These are phyloP conservation scores for Dexiosoma caninum DNA, from an alignment of 2,888 invertebrate species.

Conservation along the genomic window DNA sequence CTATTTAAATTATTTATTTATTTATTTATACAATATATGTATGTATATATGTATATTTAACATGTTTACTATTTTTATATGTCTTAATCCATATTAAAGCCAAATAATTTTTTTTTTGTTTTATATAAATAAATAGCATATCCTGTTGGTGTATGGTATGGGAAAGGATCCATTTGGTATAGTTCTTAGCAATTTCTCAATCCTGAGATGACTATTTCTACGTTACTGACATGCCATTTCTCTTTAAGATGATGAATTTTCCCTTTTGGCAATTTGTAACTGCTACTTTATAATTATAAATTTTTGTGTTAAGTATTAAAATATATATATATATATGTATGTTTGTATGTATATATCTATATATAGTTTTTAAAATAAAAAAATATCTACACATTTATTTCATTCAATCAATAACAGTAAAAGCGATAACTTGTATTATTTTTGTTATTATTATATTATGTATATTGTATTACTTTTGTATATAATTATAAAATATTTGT, in stretches of 20 bases:
- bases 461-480: too few relatives aligned
- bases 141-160: background rate
- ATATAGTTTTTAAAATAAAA: constrained; percentile 49
- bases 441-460: constrained; percentile 15
- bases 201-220: background rate
- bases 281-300: background rate
- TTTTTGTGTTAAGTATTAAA: constrained; percentile 24
- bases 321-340: too few relatives aligned
- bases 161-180: background rate
- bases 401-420: constrained; percentile 53
- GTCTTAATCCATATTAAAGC: constrained; percentile 30
- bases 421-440: constrained; percentile 57
- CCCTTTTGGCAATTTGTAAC: background rate
- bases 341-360: too few relatives aligned
- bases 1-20: background rate
- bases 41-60: constrained; percentile 35
- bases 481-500: constrained; percentile 7
- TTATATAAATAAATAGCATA: background rate
- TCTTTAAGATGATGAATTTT: background rate
- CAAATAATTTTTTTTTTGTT: background rate
- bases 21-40: too few relatives aligned
- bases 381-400: constrained; percentile 57
- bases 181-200: background rate
- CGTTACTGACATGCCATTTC: background rate
- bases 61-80: constrained; percentile 12